Evolutionary conservation across 2,797 vertebrate genomes (phyloP).

Genomic region (Enteromius argenteus): DNA sequence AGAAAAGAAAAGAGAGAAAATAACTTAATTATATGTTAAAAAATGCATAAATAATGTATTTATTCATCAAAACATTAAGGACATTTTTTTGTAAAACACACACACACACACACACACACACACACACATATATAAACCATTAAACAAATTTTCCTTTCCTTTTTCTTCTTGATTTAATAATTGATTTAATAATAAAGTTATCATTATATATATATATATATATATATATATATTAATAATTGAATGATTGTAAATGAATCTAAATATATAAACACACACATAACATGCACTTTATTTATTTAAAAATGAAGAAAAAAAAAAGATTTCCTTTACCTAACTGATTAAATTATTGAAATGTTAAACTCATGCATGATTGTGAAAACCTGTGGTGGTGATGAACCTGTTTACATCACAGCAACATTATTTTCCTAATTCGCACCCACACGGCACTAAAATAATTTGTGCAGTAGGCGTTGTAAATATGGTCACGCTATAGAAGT

Average conservation of each 20-base stretch:
- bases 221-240: no score
- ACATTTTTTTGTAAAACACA: no score
- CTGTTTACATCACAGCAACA: not conserved
- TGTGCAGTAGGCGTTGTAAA: not conserved
- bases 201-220: no score
- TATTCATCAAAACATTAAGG: not conserved
- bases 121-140: not conserved
- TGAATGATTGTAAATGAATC: no score
- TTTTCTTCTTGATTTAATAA: not conserved
- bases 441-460: slow-evolving; percentile 7
- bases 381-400: not conserved
- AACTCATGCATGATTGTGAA: no score
- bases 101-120: no score
- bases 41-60: not conserved
- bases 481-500: not conserved
- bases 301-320: not conserved
- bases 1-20: not conserved
- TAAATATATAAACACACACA: not conserved
- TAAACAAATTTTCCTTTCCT: not conserved
- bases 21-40: not conserved
- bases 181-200: no score
- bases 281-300: not conserved
- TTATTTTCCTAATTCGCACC: not conserved
- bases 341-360: not conserved
- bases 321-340: not conserved